These are phyloP conservation scores for Graphium colonna DNA, from an alignment of 2,888 invertebrate genomes.

Conservation along the genomic window DNA sequence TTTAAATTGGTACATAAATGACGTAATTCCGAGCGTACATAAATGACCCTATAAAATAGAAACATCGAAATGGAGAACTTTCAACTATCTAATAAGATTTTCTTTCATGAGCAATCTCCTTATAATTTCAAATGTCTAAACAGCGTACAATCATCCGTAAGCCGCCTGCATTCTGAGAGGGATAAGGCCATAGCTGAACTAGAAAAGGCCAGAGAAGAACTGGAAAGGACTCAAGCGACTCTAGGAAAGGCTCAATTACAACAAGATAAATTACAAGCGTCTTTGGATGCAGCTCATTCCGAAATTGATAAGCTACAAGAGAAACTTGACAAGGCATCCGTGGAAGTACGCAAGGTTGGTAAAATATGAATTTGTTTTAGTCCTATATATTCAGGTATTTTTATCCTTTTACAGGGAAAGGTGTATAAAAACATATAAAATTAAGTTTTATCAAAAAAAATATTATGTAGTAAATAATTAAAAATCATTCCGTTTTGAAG, in stretches of 20 bases:
- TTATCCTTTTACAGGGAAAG: too few species aligned
- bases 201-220: slow-evolving; percentile 92
- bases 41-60: too few species aligned
- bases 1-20: too few species aligned
- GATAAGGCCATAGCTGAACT: slow-evolving; percentile 92
- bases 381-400: too few species aligned
- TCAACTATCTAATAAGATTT: too few species aligned
- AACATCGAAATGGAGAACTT: too few species aligned
- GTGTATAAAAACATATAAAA: too few species aligned
- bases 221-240: slow-evolving; percentile 93
- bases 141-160: slow-evolving; percentile 89
- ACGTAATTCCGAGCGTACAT: too few species aligned
- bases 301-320: slow-evolving; percentile 95
- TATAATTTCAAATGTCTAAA: background rate
- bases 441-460: too few species aligned
- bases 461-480: too few species aligned
- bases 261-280: slow-evolving; percentile 94
- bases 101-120: too few species aligned
- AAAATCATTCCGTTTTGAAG: too few species aligned
- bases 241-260: slow-evolving; percentile 94
- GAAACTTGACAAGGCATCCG: slow-evolving; percentile 89
- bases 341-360: slow-evolving; percentile 89
- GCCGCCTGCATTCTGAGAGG: slow-evolving; percentile 91
- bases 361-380: background rate
- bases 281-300: slow-evolving; percentile 93